A percentile compares a stretch with the other conserved stretches of the same genome.
These are phyloP conservation scores for Alfaro cultratus DNA, from an alignment of 2,797 vertebrate species.

Conservation along the genomic window DNA sequence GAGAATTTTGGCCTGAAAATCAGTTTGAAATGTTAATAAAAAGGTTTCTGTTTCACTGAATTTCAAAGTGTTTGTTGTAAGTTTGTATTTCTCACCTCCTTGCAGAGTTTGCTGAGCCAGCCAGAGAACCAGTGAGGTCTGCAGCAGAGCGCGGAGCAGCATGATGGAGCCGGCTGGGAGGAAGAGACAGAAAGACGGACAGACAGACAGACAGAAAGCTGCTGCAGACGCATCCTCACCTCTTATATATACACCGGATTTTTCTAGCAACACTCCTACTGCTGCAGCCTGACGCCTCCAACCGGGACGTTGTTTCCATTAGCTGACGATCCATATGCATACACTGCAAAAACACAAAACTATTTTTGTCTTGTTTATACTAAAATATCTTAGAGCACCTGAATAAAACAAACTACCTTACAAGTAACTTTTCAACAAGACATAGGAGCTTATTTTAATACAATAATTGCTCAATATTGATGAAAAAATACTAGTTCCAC, in stretches of 20 bases:
- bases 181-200: not conserved
- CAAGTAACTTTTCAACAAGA: too few relatives aligned
- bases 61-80: not conserved
- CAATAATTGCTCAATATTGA: too few relatives aligned
- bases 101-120: conserved; percentile 79
- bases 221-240: conserved; percentile 17
- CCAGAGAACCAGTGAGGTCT: conserved; percentile 81
- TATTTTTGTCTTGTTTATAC: not conserved
- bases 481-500: too few relatives aligned
- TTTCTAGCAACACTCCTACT: conserved; percentile 52
- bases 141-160: conserved; percentile 75
- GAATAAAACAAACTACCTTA: not conserved
- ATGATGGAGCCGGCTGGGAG: conserved; percentile 63
- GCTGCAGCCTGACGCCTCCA: conserved; percentile 33
- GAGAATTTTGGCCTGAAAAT: not conserved
- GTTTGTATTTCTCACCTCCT: conserved; percentile 74
- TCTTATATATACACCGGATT: conserved; percentile 55
- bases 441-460: too few relatives aligned
- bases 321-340: not conserved
- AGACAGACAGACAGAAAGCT: not conserved
- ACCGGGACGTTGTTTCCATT: conserved; percentile 33
- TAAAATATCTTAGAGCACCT: not conserved
- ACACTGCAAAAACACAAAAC: not conserved
- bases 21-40: not conserved
- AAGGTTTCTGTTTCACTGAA: not conserved